Evolutionary conservation across 2,113 vertebrate genomes (phyloP).

Genomic region (Lophochroa leadbeateri): DNA sequence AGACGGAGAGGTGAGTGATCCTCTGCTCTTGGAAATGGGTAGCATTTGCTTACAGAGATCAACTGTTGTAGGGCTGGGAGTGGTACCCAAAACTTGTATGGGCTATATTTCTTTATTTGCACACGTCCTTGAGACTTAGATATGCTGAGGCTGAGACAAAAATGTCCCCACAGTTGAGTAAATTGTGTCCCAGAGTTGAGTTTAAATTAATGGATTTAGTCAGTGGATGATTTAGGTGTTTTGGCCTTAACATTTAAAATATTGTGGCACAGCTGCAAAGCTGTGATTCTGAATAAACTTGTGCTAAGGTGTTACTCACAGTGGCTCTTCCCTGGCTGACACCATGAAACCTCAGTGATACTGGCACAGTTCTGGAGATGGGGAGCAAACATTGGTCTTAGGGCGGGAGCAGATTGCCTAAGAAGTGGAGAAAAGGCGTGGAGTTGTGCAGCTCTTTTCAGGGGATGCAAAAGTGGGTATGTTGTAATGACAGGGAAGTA

Average conservation of each 20-base stretch:
- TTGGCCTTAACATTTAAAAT: not conserved
- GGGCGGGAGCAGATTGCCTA: not conserved
- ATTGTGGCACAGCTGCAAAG: not conserved
- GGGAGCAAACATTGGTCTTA: not conserved
- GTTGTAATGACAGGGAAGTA: not conserved
- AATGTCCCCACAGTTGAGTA: not conserved
- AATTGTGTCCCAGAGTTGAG: not conserved
- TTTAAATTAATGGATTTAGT: not conserved
- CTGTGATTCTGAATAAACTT: not conserved
- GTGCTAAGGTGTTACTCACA: not conserved
- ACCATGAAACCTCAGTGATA: not conserved
- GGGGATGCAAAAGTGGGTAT: not conserved
- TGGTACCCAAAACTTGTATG: not conserved
- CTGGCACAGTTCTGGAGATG: not conserved
- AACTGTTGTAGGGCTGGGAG: not conserved
- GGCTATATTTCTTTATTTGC: not conserved
- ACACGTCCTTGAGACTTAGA: not conserved
- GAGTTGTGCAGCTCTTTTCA: not conserved
- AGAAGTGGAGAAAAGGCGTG: not conserved
- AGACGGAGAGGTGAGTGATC: slow-evolving; percentile 74
- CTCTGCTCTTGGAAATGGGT: not conserved
- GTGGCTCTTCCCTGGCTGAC: not conserved
- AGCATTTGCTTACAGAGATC: not conserved
- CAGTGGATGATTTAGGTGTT: not conserved
- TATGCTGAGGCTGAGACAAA: not conserved